Base-by-base conservation (phyloP, 2,888 invertebrate species). In the Ernsta delagoae region DNA sequence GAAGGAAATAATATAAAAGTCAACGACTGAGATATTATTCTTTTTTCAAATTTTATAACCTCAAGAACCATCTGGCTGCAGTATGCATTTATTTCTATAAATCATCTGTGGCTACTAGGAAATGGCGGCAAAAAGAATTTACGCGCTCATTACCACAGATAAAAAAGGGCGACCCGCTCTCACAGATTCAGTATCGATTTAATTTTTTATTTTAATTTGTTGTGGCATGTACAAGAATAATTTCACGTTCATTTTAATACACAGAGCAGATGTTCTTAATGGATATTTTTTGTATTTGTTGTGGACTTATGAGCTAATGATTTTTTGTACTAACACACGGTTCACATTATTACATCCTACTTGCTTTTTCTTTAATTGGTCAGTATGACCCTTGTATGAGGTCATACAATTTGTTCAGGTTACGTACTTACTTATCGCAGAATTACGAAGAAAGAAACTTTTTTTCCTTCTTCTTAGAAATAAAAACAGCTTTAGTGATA, bases 91-190 rank as follows among this genome's bases (percentile, higher is more conserved):
- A 74, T 76, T 75, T 75, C 70, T 75, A 79, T 83, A 85, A 84
- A 86, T 85, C 84, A 84, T 77, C 75, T 71, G 70, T 70, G 45
- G 65, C 77, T 83, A 81, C 83, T 79, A 79, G 78, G 83, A 84
- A 85, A 78, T 75, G 77, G 75, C 78, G 78, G 65, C 76, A 73
- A 83, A 82, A 83, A 82, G 83, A 80, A 80, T 80, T 81, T 76
- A 81, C 74, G 78, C 78, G 76, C 77, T 77, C 79, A 80, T 76
- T 78, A 78, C 74, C 76, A 71, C 63, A 73, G 72, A 71, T 74
- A 73, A 73, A 72, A 73, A 74, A 75, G 71, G 70, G 71, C 67
- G 66, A 69, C 65, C 60, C 59, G 66, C 73, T 77, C 79, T 79
- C 81, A 79, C 81, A 81, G 78, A 77, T 74, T 71, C 57, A 39